These are phyloP conservation scores for Hydropotes inermis DNA, from an alignment of 2,113 vertebrate genomes.

Conservation along the genomic window DNA sequence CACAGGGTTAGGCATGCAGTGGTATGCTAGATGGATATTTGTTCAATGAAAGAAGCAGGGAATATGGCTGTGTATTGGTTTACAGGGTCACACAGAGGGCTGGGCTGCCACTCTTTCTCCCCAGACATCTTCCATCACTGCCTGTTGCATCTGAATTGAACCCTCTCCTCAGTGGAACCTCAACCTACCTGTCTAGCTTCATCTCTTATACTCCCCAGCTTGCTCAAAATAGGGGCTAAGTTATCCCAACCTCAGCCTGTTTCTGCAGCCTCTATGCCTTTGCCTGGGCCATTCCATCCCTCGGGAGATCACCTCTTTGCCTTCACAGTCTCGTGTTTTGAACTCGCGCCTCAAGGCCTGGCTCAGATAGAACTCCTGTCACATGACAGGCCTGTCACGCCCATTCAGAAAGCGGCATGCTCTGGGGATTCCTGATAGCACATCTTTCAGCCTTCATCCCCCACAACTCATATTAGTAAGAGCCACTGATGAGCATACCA, in stretches of 20 bases:
- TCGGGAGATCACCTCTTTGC: not conserved
- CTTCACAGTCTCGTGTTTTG: not conserved
- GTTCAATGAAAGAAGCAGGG: not conserved
- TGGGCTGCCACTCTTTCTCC: not conserved
- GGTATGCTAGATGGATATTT: not conserved
- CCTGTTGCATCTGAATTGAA: not conserved
- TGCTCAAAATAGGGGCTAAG: not conserved
- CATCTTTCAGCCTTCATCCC: not conserved
- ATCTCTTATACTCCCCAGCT: not conserved
- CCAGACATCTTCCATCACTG: not conserved
- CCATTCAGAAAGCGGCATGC: not conserved
- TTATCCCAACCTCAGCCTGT: not conserved
- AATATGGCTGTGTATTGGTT: not conserved
- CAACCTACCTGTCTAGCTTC: not conserved
- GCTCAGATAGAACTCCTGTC: not conserved
- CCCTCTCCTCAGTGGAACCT: not conserved
- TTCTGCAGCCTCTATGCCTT: not conserved
- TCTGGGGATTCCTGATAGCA: not conserved
- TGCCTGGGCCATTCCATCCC: not conserved
- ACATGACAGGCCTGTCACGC: rapidly evolving
- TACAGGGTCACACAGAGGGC: not conserved
- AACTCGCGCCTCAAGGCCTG: not conserved
- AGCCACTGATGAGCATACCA: rapidly evolving
- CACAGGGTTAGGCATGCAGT: not conserved
- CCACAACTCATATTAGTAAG: not conserved